Evolutionary conservation across 2,113 vertebrate genomes (phyloP), one percentile per base, ranked within the genome.

Genomic region (Eupsittula cactorum): DNA sequence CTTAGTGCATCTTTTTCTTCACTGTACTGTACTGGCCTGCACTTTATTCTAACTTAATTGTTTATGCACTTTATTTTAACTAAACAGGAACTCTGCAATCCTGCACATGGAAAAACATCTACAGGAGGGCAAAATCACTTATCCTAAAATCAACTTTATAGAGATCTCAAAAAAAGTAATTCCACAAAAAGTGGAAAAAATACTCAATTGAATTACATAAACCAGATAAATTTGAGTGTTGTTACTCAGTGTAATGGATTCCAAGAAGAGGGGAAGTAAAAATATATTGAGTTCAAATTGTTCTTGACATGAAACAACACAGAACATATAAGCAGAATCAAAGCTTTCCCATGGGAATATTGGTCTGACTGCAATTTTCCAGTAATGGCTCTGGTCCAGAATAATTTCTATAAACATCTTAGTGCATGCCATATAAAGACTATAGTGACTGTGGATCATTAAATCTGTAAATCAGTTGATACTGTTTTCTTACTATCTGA

Each of bases 361-460:
- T 76, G 49, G 31, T 78, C 70, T 78, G 64, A 47, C 57, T 76
- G 12, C 29, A 60, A 9, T 86, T 88, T 92, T 60, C 74, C 49
- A 63, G 5, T 80, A 33, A 50, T 52, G 52, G 55, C 25, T 76
- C 67, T 71, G 17, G n/a, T 81, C 39, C 46, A 29, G 23, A 63
- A 55, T 83, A 4, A 18, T 71, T 83, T 49, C 24, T 62, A 23
- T 31, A 63, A 80, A 71, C 33, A 42, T 42, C 47, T 62, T 62
- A 31, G 13, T 11, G 20, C 15, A 6, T 52, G 28, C 39, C 31
- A 39, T 69, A 23, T 64, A 23, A 81, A 41, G n/a, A n/a, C 19
- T 47, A 2, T 25, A 69, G 35, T 62, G 63, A 44, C 73, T 1
- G 0, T 39, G 16, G 19, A 23, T 82, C 1, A 0, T 64, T 57